phyloP scores from a whole-genome alignment of 2,888 invertebrate species.

The Drosophila incognita region DNA sequence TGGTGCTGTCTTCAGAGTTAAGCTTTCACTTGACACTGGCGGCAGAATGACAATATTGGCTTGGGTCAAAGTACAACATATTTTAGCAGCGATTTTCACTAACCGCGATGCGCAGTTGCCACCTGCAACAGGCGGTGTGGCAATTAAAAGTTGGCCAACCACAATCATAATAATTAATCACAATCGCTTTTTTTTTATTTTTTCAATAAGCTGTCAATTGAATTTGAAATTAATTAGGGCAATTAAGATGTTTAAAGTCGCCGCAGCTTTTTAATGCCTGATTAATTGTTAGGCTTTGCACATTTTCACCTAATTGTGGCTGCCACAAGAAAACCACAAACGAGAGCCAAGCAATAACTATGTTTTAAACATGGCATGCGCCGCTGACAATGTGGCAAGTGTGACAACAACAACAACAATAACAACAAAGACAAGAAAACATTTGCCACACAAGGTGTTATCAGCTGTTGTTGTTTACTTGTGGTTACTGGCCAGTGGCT shows the following conservation, averaged over 20 bases:
- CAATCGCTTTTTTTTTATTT: neutral
- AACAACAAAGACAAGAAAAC: constrained; percentile 1
- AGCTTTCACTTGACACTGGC: constrained; percentile 66
- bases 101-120: constrained; percentile 43
- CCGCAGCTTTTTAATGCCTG: constrained; percentile 9
- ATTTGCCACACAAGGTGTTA: constrained; percentile 55
- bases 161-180: neutral
- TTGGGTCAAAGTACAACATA: constrained; percentile 69
- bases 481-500: constrained; percentile 25
- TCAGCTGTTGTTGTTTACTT: constrained; percentile 23
- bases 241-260: constrained; percentile 17
- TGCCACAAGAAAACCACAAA: constrained; percentile 41
- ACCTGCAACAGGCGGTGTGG: constrained; percentile 4
- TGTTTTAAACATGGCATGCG: constrained; percentile 42
- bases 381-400: constrained; percentile 25
- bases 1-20: neutral
- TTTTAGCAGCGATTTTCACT: constrained; percentile 60
- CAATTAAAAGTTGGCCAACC: constrained; percentile 33
- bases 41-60: constrained; percentile 57
- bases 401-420: constrained; percentile 33
- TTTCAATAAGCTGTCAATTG: constrained; percentile 17
- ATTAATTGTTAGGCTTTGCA: constrained; percentile 36
- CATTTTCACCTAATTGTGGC: constrained; percentile 61
- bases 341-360: constrained; percentile 13
- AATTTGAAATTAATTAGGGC: constrained; percentile 18